Percentiles rank a stretch among this genome's conserved stretches.
Evolutionary conservation across 2,888 invertebrate species (phyloP).

Genomic region (Magallana nippona): DNA sequence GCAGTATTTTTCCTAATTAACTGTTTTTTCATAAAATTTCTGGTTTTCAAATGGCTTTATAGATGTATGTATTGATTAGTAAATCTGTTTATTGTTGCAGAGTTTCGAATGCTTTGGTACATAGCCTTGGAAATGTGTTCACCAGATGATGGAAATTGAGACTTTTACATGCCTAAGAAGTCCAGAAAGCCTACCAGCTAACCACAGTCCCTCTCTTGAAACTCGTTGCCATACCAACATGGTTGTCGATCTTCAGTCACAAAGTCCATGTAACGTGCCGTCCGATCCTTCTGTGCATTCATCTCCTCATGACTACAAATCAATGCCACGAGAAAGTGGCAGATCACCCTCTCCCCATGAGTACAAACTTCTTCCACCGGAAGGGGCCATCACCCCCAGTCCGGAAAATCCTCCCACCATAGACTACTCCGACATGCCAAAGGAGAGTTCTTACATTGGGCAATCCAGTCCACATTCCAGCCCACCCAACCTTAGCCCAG

Average conservation of each 20-base stretch:
- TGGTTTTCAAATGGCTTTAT: background rate
- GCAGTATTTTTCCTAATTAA: background rate
- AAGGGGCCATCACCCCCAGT: constrained; percentile 63
- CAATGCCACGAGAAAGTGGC: constrained; percentile 44
- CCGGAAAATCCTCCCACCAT: constrained; percentile 53
- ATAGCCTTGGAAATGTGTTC: constrained; percentile 45
- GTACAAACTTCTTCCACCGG: constrained; percentile 59
- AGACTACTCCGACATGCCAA: constrained; percentile 51
- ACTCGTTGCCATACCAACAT: constrained; percentile 51
- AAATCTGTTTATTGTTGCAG: constrained; percentile 43
- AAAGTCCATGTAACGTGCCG: constrained; percentile 52
- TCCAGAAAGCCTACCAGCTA: constrained; percentile 47
- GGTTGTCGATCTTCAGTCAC: constrained; percentile 67
- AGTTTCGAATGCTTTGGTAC: constrained; percentile 38
- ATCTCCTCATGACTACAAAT: constrained; percentile 50
- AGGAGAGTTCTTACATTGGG: constrained; percentile 45
- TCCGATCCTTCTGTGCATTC: constrained; percentile 47
- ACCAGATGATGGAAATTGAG: constrained; percentile 53
- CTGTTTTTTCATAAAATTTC: background rate
- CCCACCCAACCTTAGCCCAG: constrained; percentile 52
- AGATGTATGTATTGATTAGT: background rate
- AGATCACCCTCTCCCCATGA: constrained; percentile 43
- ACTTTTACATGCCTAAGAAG: constrained; percentile 50
- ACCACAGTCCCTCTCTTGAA: constrained; percentile 46
- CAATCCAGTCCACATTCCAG: constrained; percentile 43